A percentile compares a stretch with the other conserved stretches of the same genome.
phyloP scores from a whole-genome alignment of 2,113 vertebrate species.

The Anoplopoma fimbria region DNA sequence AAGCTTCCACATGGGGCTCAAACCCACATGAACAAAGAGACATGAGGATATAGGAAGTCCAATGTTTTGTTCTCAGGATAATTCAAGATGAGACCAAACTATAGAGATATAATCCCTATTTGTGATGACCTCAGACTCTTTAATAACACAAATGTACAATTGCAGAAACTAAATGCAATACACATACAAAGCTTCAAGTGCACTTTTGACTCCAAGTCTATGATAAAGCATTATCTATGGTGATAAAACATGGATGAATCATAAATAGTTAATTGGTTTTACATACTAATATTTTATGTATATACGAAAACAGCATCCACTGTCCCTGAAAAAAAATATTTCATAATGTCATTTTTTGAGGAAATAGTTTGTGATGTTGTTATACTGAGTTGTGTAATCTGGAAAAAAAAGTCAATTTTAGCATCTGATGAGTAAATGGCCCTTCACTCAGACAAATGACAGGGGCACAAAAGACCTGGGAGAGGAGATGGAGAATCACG shows the following conservation, averaged over 20 bases:
- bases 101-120: neutral
- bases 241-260: neutral
- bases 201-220: neutral
- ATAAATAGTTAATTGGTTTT: neutral
- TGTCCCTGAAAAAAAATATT: neutral
- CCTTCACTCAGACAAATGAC: slow-evolving; percentile 36
- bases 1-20: neutral
- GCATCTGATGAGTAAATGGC: slow-evolving; percentile 22
- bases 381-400: neutral
- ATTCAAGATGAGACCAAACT: neutral
- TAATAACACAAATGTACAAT: neutral
- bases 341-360: neutral
- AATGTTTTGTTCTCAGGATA: neutral
- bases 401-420: neutral
- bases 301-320: neutral
- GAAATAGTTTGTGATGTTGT: neutral
- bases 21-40: neutral
- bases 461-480: slow-evolving; percentile 33
- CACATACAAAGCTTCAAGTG: neutral
- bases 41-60: neutral
- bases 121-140: neutral
- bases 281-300: neutral
- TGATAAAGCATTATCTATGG: neutral
- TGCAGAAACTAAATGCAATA: neutral
- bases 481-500: slow-evolving; percentile 29